These are phyloP conservation scores for Theodoxus fluviatilis DNA, from an alignment of 2,888 invertebrate species.

Conservation along the genomic window DNA sequence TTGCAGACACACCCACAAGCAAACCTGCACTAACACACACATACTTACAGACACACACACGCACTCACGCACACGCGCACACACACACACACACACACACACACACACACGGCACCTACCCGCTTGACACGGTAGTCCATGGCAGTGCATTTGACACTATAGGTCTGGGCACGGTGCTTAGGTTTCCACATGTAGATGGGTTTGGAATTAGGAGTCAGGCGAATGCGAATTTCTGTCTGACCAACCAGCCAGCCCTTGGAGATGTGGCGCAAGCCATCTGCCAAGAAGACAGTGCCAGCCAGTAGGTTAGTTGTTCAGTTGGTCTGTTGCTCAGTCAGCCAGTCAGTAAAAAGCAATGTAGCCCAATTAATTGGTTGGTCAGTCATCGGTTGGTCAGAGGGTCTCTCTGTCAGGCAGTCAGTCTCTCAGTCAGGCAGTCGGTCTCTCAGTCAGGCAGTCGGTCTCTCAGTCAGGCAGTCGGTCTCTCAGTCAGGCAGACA, in stretches of 20 bases:
- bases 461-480: no score
- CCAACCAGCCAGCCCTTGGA: slow-evolving; percentile 49
- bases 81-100: background rate
- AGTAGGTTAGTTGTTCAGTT: no score
- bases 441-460: no score
- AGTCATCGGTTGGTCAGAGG: no score
- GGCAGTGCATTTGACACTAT: slow-evolving; percentile 50
- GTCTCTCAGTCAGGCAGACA: no score
- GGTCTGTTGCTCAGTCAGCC: no score
- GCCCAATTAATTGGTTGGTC: no score
- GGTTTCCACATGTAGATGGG: slow-evolving; percentile 52
- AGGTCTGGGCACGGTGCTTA: slow-evolving; percentile 42
- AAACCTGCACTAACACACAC: background rate
- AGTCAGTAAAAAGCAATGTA: no score
- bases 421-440: no score
- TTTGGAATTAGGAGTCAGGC: slow-evolving; percentile 44
- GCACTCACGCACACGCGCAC: background rate
- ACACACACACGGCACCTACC: background rate
- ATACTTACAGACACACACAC: background rate
- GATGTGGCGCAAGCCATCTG: slow-evolving; percentile 38
- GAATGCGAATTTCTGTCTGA: slow-evolving; percentile 47
- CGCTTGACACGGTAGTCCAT: slow-evolving; percentile 40
- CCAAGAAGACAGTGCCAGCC: slow-evolving; percentile 14
- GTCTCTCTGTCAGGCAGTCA: no score
- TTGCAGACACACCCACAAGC: no score